Evolutionary conservation across 2,113 vertebrate genomes (phyloP), one percentile per base, ranked within the genome.

Genomic region (Cavia porcellus): DNA sequence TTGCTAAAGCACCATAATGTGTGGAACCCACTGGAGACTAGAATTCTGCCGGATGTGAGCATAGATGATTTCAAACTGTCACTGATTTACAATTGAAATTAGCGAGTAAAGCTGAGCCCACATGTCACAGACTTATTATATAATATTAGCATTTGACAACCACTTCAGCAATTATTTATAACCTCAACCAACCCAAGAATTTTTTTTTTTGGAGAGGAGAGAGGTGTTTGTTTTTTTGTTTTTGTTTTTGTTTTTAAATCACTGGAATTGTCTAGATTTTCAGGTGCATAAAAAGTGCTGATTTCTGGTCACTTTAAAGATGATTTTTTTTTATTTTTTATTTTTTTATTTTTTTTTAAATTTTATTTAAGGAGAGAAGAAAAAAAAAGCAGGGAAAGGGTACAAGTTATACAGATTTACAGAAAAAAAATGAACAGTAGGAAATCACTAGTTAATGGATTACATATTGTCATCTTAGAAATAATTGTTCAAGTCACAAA

Each of bases 31-130:
- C 14, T 42, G 28, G 86, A 94, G 85, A 28, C 12, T 11, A 64
- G 0, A 3, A 13, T 12, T 0, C 0, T n/a, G 35, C 14, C 66
- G 2, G 4, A 85, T n/a, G 62, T 8, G 10, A 85, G 59, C 5
- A 19, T 25, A 45, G 15, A 17, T 28, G 35, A 35, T 68, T 85
- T 90, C 2, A 30, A 50, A 82, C 17, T 50, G 45, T 57, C 38
- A 55, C 2, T n/a, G 47, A 59, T 30, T 89, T 62, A 47, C 35
- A 77, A n/a, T n/a, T 66, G 45, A 95, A 57, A 80, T 89, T 66
- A 25, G 42, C 8, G 15, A 52, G 32, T 66, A 42, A n/a, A 52
- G 42, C n/a, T 30, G 42, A 87, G 30, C 22, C 35, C 42, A 61
- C 30, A 25, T 42, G 5, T 55, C 80, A 70, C 62, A 89, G 32